Percentiles rank a stretch among this genome's conserved stretches.
phyloP scores from a whole-genome alignment of 2,797 vertebrate species.

The Bradypus variegatus region DNA sequence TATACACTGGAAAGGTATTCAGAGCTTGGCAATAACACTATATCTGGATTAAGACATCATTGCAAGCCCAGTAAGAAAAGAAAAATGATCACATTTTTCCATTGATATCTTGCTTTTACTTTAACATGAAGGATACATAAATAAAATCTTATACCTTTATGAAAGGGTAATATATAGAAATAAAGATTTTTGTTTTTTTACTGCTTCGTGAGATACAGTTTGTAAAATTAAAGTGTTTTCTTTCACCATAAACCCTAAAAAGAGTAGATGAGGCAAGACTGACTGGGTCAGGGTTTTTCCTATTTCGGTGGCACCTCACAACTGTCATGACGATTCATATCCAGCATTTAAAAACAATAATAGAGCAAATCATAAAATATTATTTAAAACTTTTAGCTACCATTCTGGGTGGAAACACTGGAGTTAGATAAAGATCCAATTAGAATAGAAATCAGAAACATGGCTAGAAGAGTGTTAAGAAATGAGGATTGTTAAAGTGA shows the following conservation, averaged over 20 bases:
- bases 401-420: not conserved
- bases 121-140: conserved; percentile 22
- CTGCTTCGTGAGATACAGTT: not conserved
- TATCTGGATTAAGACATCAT: not conserved
- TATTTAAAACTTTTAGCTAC: not conserved
- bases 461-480: not conserved
- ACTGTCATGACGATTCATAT: not conserved
- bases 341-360: conserved; percentile 18
- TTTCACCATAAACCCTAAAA: not conserved
- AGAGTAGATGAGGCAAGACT: not conserved
- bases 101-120: not conserved
- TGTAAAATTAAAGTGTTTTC: not conserved
- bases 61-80: not conserved
- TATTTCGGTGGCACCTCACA: not conserved
- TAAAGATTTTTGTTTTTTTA: conserved; percentile 33
- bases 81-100: not conserved
- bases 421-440: not conserved
- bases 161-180: not conserved
- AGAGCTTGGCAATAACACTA: not conserved
- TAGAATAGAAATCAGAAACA: not conserved
- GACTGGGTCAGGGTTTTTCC: not conserved
- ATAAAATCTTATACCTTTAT: not conserved
- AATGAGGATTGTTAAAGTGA: not conserved
- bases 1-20: not conserved
- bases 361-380: conserved; percentile 7